Evolutionary conservation across 2,797 vertebrate genomes (phyloP).

Genomic region (Neoniphon sammara): DNA sequence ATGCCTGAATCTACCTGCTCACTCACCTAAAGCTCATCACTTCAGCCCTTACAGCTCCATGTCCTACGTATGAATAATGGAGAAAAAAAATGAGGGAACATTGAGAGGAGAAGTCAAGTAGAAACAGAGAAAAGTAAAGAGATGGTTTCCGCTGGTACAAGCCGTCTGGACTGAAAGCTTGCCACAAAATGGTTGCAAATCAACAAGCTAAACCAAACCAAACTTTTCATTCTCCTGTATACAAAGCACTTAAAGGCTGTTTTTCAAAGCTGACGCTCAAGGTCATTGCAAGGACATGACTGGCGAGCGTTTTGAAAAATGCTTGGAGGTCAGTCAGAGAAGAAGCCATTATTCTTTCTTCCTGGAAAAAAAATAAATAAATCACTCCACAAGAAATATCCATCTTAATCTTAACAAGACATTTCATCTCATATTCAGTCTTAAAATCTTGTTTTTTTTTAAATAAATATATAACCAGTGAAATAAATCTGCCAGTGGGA

Average conservation of each 20-base stretch:
- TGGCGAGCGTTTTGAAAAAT: neutral
- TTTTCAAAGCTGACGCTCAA: slow-evolving; percentile 1
- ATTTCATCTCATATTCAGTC: too few relatives aligned
- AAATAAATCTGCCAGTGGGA: too few relatives aligned
- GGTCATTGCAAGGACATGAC: too few relatives aligned
- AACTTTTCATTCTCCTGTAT: neutral
- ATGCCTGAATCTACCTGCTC: neutral
- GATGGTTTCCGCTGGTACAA: neutral
- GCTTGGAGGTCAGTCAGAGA: neutral
- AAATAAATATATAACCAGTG: too few relatives aligned
- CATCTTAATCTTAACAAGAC: too few relatives aligned
- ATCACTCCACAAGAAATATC: too few relatives aligned
- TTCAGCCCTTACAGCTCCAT: slow-evolving; percentile 15
- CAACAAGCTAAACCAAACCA: neutral
- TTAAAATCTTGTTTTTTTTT: too few relatives aligned
- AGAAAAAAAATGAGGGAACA: slow-evolving; percentile 2
- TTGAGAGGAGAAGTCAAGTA: neutral
- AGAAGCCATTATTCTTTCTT: neutral
- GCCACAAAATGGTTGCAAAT: slow-evolving; percentile 15
- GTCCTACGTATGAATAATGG: neutral
- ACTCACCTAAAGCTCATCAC: slow-evolving; percentile 24
- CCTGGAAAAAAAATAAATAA: too few relatives aligned
- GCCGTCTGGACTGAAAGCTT: slow-evolving; percentile 4
- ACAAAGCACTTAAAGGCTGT: neutral
- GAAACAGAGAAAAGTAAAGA: neutral